These are phyloP conservation scores for Tautogolabrus adspersus DNA, from an alignment of 2,113 vertebrate species.

Conservation along the genomic window DNA sequence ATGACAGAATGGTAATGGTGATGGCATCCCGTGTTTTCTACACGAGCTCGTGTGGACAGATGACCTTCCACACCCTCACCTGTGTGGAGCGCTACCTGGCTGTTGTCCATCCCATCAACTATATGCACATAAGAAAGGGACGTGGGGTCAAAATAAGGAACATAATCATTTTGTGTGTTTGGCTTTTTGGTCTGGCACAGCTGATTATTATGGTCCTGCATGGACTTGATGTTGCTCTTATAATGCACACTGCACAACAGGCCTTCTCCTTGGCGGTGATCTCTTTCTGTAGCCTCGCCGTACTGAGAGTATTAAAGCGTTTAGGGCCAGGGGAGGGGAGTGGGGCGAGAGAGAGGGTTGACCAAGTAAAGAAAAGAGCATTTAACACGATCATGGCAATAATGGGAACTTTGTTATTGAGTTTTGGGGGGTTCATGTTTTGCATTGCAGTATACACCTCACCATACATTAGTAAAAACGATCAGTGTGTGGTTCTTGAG, in stretches of 20 bases:
- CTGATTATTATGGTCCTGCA: neutral
- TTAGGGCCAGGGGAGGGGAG: slow-evolving; percentile 1
- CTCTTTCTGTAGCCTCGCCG: slow-evolving; percentile 28
- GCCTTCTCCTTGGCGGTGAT: fast-evolving
- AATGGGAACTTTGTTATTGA: neutral
- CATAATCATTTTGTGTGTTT: neutral
- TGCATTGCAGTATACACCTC: neutral
- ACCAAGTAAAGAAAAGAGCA: slow-evolving; percentile 21
- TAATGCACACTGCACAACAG: neutral
- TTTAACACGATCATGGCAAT: slow-evolving; percentile 28
- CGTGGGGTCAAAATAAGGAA: slow-evolving; percentile 16
- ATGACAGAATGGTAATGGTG: fast-evolving
- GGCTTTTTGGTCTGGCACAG: neutral
- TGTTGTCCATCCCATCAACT: slow-evolving; percentile 38
- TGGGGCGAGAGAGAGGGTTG: neutral
- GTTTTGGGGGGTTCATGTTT: neutral
- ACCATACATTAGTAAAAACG: neutral
- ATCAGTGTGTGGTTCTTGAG: neutral
- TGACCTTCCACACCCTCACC: slow-evolving; percentile 30
- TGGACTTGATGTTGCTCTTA: neutral
- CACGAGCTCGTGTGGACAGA: neutral
- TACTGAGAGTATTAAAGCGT: slow-evolving; percentile 1
- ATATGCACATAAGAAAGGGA: neutral
- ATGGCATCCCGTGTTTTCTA: fast-evolving
- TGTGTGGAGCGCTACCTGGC: slow-evolving; percentile 45